These are phyloP conservation scores for Thinocorus orbignyianus DNA, from an alignment of 2,113 vertebrate genomes.

Conservation along the genomic window DNA sequence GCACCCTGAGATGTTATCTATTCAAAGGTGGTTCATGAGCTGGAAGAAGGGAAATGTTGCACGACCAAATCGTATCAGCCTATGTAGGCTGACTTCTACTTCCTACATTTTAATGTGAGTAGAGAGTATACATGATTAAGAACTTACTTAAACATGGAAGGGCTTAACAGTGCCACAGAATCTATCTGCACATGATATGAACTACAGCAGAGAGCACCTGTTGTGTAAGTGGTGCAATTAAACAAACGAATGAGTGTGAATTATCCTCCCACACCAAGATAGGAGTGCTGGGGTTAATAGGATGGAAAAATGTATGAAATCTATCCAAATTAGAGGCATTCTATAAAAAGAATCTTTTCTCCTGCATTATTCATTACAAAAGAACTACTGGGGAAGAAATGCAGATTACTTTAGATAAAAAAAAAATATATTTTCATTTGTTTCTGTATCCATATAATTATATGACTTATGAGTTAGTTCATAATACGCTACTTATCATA, in stretches of 20 bases:
- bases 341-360: conserved; percentile 36
- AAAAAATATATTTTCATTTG: background rate
- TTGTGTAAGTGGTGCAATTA: conserved; percentile 41
- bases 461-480: background rate
- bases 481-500: background rate
- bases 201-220: conserved; percentile 27
- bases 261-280: conserved; percentile 24
- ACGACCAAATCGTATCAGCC: background rate
- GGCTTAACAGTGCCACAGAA: background rate
- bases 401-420: background rate
- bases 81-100: background rate
- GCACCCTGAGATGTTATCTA: background rate
- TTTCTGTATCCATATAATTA: conserved; percentile 15
- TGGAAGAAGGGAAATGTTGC: background rate
- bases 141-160: background rate
- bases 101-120: background rate
- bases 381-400: conserved; percentile 26
- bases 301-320: conserved; percentile 48
- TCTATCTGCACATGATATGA: background rate
- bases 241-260: conserved; percentile 37
- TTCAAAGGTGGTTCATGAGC: background rate
- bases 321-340: conserved; percentile 26
- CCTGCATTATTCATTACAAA: conserved; percentile 40
- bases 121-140: background rate
- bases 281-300: conserved; percentile 27